Evolutionary conservation across 2,888 invertebrate species (phyloP).

Genomic region (Siphlonurus alternatus): DNA sequence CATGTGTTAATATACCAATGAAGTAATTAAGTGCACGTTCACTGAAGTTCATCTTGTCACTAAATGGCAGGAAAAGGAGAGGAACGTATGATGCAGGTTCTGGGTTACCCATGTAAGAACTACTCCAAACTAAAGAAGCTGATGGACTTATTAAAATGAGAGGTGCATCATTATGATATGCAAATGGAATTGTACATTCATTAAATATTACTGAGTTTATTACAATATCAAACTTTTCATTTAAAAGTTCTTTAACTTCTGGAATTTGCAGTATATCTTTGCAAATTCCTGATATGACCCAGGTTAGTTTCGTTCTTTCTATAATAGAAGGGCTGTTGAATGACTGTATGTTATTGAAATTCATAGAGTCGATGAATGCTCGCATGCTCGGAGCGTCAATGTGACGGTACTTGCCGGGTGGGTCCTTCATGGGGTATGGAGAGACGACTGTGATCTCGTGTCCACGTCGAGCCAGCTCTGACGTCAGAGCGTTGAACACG

Average conservation of each 20-base stretch:
- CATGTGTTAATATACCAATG: background rate
- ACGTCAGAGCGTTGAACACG: slow-evolving; percentile 28
- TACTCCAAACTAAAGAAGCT: slow-evolving; percentile 12
- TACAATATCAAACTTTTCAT: slow-evolving; percentile 7
- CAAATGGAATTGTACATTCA: slow-evolving; percentile 3
- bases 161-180: slow-evolving; percentile 1
- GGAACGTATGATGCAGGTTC: slow-evolving; percentile 21
- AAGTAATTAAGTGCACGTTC: slow-evolving; percentile 18
- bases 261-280: background rate
- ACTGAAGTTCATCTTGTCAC: slow-evolving; percentile 17
- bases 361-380: background rate
- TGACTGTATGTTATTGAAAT: too few relatives aligned
- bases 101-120: slow-evolving; percentile 13
- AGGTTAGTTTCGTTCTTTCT: too few relatives aligned
- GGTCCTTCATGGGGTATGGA: slow-evolving; percentile 17
- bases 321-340: too few relatives aligned
- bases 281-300: slow-evolving; percentile 4
- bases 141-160: slow-evolving; percentile 5
- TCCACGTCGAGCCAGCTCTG: slow-evolving; percentile 27
- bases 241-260: slow-evolving; percentile 2
- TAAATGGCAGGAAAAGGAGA: slow-evolving; percentile 17
- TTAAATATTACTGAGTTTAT: background rate
- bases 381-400: background rate
- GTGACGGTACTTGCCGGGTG: background rate
- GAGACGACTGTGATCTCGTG: slow-evolving; percentile 29